These are phyloP conservation scores for Dusona sp. DNA, from an alignment of 2,888 invertebrate species.

Conservation along the genomic window DNA sequence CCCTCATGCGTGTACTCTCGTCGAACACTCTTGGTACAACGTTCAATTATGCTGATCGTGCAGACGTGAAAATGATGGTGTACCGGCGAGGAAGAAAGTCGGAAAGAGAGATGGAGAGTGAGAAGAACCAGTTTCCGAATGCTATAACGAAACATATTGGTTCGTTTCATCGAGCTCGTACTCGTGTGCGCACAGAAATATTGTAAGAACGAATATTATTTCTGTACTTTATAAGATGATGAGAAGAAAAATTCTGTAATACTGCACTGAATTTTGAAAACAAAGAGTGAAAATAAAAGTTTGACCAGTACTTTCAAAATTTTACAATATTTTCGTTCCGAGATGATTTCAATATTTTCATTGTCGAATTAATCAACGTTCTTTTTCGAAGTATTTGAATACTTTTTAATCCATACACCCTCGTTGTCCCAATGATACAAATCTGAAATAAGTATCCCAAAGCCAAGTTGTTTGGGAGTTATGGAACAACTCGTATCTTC, in stretches of 20 bases:
- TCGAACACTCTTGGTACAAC: constrained; percentile 69
- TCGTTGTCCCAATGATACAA: not conserved
- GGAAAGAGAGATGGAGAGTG: constrained; percentile 17
- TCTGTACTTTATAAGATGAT: not conserved
- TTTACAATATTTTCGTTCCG: no score
- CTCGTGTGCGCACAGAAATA: constrained; percentile 27
- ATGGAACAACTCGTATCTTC: not conserved
- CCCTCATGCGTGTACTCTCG: constrained; percentile 32
- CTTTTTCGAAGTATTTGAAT: not conserved
- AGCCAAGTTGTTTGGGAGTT: not conserved
- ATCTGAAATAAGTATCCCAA: not conserved
- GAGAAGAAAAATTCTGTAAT: not conserved
- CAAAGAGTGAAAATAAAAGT: no score
- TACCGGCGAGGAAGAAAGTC: constrained; percentile 28
- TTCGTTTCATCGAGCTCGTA: constrained; percentile 67
- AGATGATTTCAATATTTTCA: no score
- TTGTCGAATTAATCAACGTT: not conserved
- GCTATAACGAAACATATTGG: constrained; percentile 64
- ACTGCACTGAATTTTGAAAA: not conserved
- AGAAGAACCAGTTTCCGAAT: constrained; percentile 58
- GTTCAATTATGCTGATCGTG: constrained; percentile 79
- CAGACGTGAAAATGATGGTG: constrained; percentile 71
- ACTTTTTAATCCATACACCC: not conserved
- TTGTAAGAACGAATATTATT: not conserved
- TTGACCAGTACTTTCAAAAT: no score